Evolutionary conservation across 2,113 vertebrate species (phyloP), one percentile per base, ranked within the genome.

Genomic region (Aplodontia rufa): DNA sequence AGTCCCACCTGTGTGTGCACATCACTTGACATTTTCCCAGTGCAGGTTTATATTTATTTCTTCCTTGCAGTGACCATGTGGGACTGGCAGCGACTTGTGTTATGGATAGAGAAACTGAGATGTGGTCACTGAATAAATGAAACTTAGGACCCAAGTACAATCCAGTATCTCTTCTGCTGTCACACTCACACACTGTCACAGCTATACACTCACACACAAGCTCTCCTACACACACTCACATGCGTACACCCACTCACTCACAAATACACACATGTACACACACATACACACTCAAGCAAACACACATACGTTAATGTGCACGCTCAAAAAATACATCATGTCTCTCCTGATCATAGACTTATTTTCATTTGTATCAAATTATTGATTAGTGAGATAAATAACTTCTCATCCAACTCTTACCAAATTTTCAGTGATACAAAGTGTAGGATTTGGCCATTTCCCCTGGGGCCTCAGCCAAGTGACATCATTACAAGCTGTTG

Each of bases 381-480:
- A 66, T 62, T 76, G 28, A 62, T 68, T 55, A 45, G 51, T 28
- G 47, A 86, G 53, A 76, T 0, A 0, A 83, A 53, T 51, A 78
- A 83, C 35, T 85, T 86, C 37, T 69, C 22, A 6, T 8, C 90
- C 45, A 64, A 37, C 3, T 45, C 37, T 75, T n/a, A 79, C 24
- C 47, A 49, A 51, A n/a, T 60, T 96, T 92, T 53, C 49, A 76
- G n/a, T 80, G 64, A 28, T 45, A 90, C 42, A 47, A 55, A 86
- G 51, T 37, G 49, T 0, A 87, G 76, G 84, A 84, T 55, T 79
- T 45, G 13, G 45, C 40, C 11, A 53, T 47, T 90, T 83, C 75
- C 49, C 12, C 3, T 1, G 37, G 84, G 71, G 30, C n/a, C 80
- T 75, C 0, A 0, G 49, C 83, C 28, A 85, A 66, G 49, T n/a